Evolutionary conservation across 1,140 invertebrate genomes (phyloP), one percentile per base, ranked within the genome.

Genomic region (Sitobion miscanthi): DNA sequence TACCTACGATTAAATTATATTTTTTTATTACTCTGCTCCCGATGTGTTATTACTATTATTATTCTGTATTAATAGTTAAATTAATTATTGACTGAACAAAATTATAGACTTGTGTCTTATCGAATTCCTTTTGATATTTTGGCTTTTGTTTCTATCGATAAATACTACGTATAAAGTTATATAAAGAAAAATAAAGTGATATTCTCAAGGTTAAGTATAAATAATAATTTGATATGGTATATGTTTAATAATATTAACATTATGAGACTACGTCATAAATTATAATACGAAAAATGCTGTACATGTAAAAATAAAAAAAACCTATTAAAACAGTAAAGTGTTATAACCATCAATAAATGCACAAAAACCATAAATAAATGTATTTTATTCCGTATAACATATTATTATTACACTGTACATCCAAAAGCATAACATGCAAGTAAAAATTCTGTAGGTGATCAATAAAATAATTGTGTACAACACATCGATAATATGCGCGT

Each of bases 41-140:
- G 82, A 83, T 83, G 21, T 42, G 21, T 83, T 69, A 82, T 82
- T 82, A 35, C n/a, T 38, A 42, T 85, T 85, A 85, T 85, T 25
- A 85, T 25, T 77, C 14, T 35, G 4, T n/a, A 25, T 42, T 42
- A 45, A 85, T 83, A 83, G 35, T 85, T 85, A 77, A 77, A 42
- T 42, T 85, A 85, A 85, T 85, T 45, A 85, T 45, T 42, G 38
- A 85, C 38, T 45, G 45, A 85, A 42, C 38, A 25, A 85, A 85
- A 85, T 85, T 85, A 85, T 85, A 85, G 38, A 42, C 83, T 85
- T 42, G 82, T 85, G 23, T 85, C 17, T 85, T 85, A 11, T 85
- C 21, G 38, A 85, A 25, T 42, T 85, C 23, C 3, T 25, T 85
- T 85, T 45, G 21, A 85, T 85, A 85, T 45, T 85, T 45, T 42